These are phyloP conservation scores for Fissipunctia ypsillon DNA, from an alignment of 2,888 invertebrate genomes.

Conservation along the genomic window DNA sequence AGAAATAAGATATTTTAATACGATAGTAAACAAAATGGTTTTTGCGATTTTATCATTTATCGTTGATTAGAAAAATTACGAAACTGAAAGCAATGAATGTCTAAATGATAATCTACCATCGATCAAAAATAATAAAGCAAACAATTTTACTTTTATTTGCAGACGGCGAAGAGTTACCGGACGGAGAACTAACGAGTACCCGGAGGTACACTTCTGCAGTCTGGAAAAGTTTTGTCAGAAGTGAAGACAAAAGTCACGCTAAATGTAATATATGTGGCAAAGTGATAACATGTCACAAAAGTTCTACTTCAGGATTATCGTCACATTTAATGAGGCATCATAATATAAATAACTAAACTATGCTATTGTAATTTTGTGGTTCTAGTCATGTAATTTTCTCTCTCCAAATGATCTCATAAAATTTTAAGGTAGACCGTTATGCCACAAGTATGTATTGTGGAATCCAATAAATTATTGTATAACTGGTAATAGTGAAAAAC, in stretches of 20 bases:
- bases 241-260: slow-evolving; percentile 17
- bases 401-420: slow-evolving; percentile 12
- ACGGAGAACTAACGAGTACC: not conserved
- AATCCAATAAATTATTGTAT: not conserved
- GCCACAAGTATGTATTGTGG: not conserved
- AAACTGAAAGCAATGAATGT: not conserved
- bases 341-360: not conserved
- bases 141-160: not conserved
- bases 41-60: not conserved
- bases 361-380: not conserved
- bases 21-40: not conserved
- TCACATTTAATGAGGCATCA: slow-evolving; percentile 9
- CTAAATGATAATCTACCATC: not conserved
- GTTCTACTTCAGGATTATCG: slow-evolving; percentile 24
- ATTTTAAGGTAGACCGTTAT: not conserved
- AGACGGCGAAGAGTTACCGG: not conserved
- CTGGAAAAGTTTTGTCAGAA: slow-evolving; percentile 20
- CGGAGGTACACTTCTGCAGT: slow-evolving; percentile 18
- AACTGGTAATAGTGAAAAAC: not conserved
- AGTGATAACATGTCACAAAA: slow-evolving; percentile 21
- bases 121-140: not conserved
- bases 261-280: slow-evolving; percentile 26
- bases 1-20: not conserved
- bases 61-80: not conserved
- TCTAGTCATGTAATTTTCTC: not conserved